Base-by-base conservation (phyloP, 1,140 invertebrate species). In the Goniozus legneri region DNA sequence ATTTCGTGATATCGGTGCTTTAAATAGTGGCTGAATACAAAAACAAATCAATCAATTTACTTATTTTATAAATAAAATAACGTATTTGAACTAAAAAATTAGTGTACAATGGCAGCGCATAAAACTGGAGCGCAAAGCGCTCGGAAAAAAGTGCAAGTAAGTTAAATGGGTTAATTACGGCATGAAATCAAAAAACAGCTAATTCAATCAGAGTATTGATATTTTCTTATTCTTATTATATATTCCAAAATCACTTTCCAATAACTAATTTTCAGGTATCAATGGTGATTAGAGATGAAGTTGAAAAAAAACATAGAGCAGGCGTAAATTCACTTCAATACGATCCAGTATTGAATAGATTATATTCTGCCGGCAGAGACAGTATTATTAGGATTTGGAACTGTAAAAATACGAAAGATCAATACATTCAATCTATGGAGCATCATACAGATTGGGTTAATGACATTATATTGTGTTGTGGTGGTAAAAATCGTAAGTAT, bases 391-490 rank as follows among this genome's bases (percentile, higher is more conserved):
- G 97, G 43, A 95, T 97, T 69, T 98, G 96, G 93, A 93, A 97
- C 65, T 84, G 84, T 15, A 80, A 77, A 56, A 78, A 73, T 54
- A 74, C 79, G 40, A 82, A 88, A 62, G 91, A 96, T 59, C 85
- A 87, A 34, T 98, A 95, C 71, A 83, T 95, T 31, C 92, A 96
- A 62, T 96, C 95, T 2, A 91, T 94, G 89, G 91, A 94, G 67
- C 96, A 99, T 77, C 97, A 99, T 67, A 98, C 95, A 13, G 97
- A 99, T 75, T 99, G 97, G 97, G 95, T 99, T 10, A 99, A 99
- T 77, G 97, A 99, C 77, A 96, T 99, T 71, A 89, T 98, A 8
- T 79, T 99, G 1, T 99, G 96, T 70, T 97, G 95, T 77, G 89
- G 89, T 57, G 95, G 95, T 21, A 89, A 92, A 76, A 95, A 97